Conservation (phyloP, 35 echinoderm and acorn worm species). For the Anneissia japonica region DNA sequence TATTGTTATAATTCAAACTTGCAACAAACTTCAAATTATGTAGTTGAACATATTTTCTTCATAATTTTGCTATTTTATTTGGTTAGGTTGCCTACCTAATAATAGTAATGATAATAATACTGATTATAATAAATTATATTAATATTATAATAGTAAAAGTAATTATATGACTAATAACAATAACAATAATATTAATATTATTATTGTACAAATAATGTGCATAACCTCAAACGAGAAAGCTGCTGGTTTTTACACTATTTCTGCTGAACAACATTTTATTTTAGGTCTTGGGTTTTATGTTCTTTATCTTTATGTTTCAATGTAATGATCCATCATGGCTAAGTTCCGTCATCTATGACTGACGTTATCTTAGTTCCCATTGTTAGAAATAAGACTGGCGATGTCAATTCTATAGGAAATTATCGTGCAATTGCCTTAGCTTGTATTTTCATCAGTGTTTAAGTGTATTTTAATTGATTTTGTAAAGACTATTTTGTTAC, state of each 20-base stretch:
- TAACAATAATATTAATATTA: neutral
- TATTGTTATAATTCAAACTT: no score
- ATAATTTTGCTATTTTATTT: no score
- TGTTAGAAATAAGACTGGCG: neutral
- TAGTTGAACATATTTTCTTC: no score
- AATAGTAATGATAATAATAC: no score
- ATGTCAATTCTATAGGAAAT: neutral
- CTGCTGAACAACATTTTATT: neutral
- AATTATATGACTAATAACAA: no score
- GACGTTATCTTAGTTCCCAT: neutral
- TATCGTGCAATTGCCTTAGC: neutral
- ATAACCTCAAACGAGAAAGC: neutral
- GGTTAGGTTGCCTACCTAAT: no score
- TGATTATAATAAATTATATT: no score
- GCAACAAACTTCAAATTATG: no score
- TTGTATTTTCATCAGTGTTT: neutral
- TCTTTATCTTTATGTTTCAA: neutral
- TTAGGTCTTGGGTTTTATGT: neutral
- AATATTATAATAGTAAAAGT: no score
- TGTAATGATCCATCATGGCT: neutral
- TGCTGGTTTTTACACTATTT: neutral
- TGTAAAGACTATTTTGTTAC: neutral
- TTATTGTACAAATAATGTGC: neutral
- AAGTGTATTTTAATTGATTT: neutral
- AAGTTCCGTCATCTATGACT: neutral